Evolutionary conservation across 2,113 vertebrate species (phyloP), one percentile per base, ranked within the genome.

Genomic region (Caloenas nicobarica): DNA sequence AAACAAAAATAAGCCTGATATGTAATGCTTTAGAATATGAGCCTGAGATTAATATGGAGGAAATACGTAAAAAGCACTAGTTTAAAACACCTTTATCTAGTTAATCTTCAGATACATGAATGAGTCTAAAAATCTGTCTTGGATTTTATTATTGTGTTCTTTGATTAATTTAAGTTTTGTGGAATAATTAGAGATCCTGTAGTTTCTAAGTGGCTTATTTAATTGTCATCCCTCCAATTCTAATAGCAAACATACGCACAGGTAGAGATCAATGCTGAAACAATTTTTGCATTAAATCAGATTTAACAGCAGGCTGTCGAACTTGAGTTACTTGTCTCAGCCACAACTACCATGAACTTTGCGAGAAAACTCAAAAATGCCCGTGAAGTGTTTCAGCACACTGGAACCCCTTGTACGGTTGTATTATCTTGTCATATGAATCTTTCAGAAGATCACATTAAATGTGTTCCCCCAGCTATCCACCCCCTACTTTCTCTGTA

Each of bases 21-120:
- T 0, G 0, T 66, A 44, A 40, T 64, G 51, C 26, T 89, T 3
- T 56, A 56, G 12, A 94, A 48, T 16, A n/a, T n/a, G 8, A 7
- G 8, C 33, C 29, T 71, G 33, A 68, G 33, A 26, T 50, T 5
- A 66, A 29, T 57, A 50, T 19, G 29, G 9, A 56, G 21, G 53
- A 91, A 78, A 81, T 36, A 19, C 14, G 33, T 42, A 5, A 38
- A 64, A 72, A 76, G 2, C 23, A 31, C 11, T 62, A 23, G 57
- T 53, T 46, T 70, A 74, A 73, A 95, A 78, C 7, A 28, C 26
- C 21, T 78, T 88, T 21, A 10, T 61, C 25, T 36, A 48, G 26
- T 18, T 83, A 38, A 58, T 81, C 22, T 92, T 81, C 66, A 58
- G 28, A 42, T 65, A 81, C 11, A 28, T 34, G 31, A 74, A 26